Evolutionary conservation across 2,888 invertebrate genomes (phyloP), one percentile per base, ranked within the genome.

Genomic region (Phalera bucephala): DNA sequence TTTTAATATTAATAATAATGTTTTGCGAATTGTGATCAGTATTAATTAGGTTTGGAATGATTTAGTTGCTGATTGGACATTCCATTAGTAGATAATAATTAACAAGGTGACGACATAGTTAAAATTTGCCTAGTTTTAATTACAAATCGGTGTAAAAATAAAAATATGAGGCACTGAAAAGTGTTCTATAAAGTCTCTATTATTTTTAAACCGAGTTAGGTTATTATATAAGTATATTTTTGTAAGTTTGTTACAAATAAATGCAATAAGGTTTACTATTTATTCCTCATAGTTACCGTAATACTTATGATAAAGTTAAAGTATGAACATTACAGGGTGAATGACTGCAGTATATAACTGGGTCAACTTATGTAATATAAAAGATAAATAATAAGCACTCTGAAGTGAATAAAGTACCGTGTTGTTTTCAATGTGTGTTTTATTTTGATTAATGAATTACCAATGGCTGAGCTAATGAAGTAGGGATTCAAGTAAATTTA

Each of bases 21-120:
- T 59, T 58, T 28, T 58, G 50, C 53, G 53, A 59, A 52, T 64
- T 69, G 72, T 73, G 72, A 82, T 82, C 82, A 83, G 82, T 83
- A 83, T 83, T 83, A 80, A 33, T 36, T 69, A 68, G 60, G 48
- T 58, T 37, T 38, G 50, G 40, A 45, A 44, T 5, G 45, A 32
- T 33, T 40, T 38, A 33, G 44, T 48, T 48, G 39, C 40, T 43
- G 37, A 48, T 48, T 51, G 54, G 48, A 58, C 71, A 70, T 70
- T 70, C 69, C 71, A 49, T 29, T 64, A 64, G 53, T 36, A 14
- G 33, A 52, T 60, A 57, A 35, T 59, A 49, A 52, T 54, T 63
- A 66, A 59, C 29, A 60, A 61, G 70, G 72, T 74, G 70, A 72
- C 66, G 69, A 71, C 60, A 56, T 61, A 62, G 52, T 36, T 58